Evolutionary conservation across 2,797 vertebrate species (phyloP).

Genomic region (Alectoris magna): DNA sequence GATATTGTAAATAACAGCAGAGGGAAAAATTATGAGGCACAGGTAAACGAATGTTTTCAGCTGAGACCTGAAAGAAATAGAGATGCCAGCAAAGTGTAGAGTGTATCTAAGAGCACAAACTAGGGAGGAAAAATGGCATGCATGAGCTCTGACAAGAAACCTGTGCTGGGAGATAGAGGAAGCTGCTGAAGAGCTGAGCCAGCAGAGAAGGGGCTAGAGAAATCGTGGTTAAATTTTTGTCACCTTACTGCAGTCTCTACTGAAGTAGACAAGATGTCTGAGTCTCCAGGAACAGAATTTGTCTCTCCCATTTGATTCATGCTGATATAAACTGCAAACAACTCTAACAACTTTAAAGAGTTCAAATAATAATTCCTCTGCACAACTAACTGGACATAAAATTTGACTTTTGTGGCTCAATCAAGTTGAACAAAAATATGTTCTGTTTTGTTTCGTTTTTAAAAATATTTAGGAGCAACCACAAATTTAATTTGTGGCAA

Average conservation of each 20-base stretch:
- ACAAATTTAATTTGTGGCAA: not conserved
- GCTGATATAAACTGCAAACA: not conserved
- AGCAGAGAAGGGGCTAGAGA: not conserved
- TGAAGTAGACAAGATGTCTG: not conserved
- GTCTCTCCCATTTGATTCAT: not conserved
- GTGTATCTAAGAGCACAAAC: not conserved
- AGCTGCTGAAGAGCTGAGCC: not conserved
- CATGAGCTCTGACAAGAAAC: not conserved
- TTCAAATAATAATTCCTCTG: not conserved
- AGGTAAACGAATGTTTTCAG: constrained; percentile 37
- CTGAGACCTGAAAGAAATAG: constrained; percentile 18
- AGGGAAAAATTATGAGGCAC: constrained; percentile 23
- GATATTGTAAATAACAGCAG: constrained; percentile 37
- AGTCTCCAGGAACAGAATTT: not conserved
- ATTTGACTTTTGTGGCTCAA: not conserved
- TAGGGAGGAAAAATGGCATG: not conserved
- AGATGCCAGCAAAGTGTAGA: not conserved
- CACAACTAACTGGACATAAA: not conserved
- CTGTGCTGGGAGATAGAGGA: not conserved
- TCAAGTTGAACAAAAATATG: not conserved
- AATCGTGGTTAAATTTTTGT: not conserved
- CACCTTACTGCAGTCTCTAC: not conserved
- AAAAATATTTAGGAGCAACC: not conserved
- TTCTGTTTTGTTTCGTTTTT: not conserved
- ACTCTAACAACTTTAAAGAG: not conserved